A percentile compares a stretch with the other conserved stretches of the same genome.
phyloP scores from a whole-genome alignment of 2,113 vertebrate species.

The Brachypteracias leptosomus region DNA sequence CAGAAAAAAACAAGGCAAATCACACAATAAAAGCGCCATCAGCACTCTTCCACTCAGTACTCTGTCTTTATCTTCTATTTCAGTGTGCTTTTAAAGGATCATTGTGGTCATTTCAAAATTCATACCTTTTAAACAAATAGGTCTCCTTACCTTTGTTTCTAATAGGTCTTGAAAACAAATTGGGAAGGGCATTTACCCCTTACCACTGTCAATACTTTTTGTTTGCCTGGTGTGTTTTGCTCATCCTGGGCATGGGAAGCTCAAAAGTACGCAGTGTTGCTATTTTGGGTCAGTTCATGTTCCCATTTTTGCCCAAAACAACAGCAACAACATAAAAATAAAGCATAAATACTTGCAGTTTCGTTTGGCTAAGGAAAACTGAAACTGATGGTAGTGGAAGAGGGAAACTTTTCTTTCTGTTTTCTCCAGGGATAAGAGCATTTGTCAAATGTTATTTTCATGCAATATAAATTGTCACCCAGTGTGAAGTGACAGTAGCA shows the following conservation, averaged over 20 bases:
- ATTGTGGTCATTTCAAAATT: slow-evolving; percentile 22
- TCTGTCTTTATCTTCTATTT: slow-evolving; percentile 33
- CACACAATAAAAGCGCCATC: slow-evolving; percentile 56
- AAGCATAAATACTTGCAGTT: background rate
- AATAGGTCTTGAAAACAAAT: background rate
- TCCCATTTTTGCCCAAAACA: background rate
- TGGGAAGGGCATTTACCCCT: background rate
- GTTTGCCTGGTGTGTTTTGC: background rate
- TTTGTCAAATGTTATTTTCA: background rate
- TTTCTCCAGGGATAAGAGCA: background rate
- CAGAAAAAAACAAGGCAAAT: slow-evolving; percentile 60
- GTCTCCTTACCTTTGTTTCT: background rate
- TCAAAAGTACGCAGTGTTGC: slow-evolving; percentile 2
- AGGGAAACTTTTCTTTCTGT: background rate
- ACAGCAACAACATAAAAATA: background rate
- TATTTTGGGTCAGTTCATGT: slow-evolving; percentile 10
- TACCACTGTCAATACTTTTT: background rate
- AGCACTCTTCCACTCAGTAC: slow-evolving; percentile 33
- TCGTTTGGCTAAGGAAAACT: background rate
- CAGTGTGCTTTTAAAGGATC: slow-evolving; percentile 26
- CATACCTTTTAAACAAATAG: background rate
- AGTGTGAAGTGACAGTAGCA: background rate
- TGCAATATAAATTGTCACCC: background rate
- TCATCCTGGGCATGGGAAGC: slow-evolving; percentile 2
- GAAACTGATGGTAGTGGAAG: background rate